Base-by-base conservation (phyloP, 2,797 vertebrate genomes). In the Catharus ustulatus region DNA sequence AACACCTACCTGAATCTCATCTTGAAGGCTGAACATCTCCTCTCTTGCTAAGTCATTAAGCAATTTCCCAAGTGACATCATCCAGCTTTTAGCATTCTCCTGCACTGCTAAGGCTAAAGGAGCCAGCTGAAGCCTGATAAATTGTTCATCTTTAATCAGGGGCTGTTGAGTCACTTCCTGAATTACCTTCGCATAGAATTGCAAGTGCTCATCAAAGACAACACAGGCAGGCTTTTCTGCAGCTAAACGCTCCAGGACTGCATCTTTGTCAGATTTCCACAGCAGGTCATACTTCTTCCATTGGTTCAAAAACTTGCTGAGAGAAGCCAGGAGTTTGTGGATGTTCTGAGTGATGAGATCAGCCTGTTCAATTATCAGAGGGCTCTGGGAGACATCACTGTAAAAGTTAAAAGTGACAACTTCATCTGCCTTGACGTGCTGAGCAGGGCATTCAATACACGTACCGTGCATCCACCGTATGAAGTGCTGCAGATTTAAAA, bases 391-490 rank as follows among this genome's bases (percentile, higher is more conserved):
- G 54, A 99, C 10, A 0, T 99, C 99, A 18, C 5, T 98, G 95
- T 98, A 98, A 96, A 99, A 99, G 92, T 82, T 99, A 55, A 99
- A 97, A 11, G 94, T 87, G 52, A 98, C 66, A 3, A 97, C 49
- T 84, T 99, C 98, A 8, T 98, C 98, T 8, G 98, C 98, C 4
- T 92, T 94, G 11, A 97, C 83, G 2, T 16, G 97, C 94, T 99
- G 99, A 12, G 99, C 98, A 26, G 98, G 98, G 91, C 99, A 99
- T 36, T 99, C 98, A 10, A 98, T 98, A 86, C 99, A 99, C 4
- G 98, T 99, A 48, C 99, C 98, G 1, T 97, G 97, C 99, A 99
- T 99, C 99, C 99, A 99, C 9, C 99, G 99, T 14, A 98, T 64
- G 77, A 99, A 99, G 64, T 96, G 89, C 99, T 99, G 80, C 20